Percentiles rank a stretch among this genome's conserved stretches.
These are phyloP conservation scores for Oreortyx pictus DNA, from an alignment of 2,797 vertebrate genomes.

Conservation along the genomic window DNA sequence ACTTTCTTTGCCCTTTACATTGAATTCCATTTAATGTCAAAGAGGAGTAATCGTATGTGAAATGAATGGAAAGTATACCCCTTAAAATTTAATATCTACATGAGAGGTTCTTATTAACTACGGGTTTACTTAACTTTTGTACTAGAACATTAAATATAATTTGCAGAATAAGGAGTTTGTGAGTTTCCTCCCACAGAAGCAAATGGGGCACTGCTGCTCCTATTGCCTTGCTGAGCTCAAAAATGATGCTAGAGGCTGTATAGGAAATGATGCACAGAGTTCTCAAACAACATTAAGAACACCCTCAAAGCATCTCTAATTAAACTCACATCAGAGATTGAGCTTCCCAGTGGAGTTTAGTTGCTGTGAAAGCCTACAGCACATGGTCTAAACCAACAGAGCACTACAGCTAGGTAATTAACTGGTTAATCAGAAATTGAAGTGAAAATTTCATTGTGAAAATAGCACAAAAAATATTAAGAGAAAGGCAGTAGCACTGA, in stretches of 20 bases:
- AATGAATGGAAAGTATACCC: background rate
- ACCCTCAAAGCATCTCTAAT: background rate
- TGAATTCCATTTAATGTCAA: slow-evolving; percentile 40
- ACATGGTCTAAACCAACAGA: background rate
- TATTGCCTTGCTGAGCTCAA: background rate
- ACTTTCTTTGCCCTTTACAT: background rate
- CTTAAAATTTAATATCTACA: slow-evolving; percentile 23
- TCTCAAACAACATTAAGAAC: background rate
- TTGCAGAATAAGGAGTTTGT: slow-evolving; percentile 14
- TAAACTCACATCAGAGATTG: background rate
- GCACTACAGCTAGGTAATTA: background rate
- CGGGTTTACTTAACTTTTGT: slow-evolving; percentile 28
- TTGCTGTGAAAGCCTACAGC: background rate
- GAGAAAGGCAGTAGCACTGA: background rate
- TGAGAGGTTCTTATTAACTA: background rate
- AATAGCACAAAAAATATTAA: background rate
- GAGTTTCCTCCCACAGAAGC: background rate
- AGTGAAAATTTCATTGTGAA: background rate
- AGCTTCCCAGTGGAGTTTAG: background rate
- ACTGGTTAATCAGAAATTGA: background rate
- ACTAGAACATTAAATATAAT: background rate
- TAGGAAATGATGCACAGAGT: background rate
- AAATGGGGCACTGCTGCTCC: background rate
- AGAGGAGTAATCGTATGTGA: slow-evolving; percentile 7
- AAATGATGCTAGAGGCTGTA: background rate